A percentile compares a stretch with the other conserved stretches of the same genome.
Evolutionary conservation across 2,113 vertebrate genomes (phyloP).

Genomic region (Pantherophis guttatus): DNA sequence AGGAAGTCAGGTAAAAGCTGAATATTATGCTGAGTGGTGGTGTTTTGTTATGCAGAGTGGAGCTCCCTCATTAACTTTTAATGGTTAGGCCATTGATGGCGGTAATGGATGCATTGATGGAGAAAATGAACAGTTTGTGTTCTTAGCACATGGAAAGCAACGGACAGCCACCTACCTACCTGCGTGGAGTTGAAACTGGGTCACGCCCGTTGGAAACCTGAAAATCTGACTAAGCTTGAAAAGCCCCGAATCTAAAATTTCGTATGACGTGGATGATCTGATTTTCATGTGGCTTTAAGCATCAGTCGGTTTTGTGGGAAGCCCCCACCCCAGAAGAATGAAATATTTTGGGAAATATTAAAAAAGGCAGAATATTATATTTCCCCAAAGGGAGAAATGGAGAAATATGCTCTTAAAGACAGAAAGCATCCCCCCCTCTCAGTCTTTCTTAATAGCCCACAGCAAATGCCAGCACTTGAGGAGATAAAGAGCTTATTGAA

Average conservation of each 20-base stretch:
- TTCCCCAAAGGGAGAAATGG: no score
- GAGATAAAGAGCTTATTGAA: no score
- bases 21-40: neutral
- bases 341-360: no score
- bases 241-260: neutral
- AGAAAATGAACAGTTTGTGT: neutral
- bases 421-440: no score
- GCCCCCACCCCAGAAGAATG: no score
- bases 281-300: neutral
- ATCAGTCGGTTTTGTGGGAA: neutral
- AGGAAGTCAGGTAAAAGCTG: neutral
- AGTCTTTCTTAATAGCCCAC: no score
- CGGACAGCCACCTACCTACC: neutral
- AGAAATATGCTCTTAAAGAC: no score
- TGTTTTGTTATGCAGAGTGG: neutral
- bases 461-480: no score
- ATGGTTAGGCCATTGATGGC: neutral
- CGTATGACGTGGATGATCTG: neutral
- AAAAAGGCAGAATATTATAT: no score
- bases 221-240: neutral
- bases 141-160: neutral
- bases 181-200: neutral
- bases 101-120: neutral
- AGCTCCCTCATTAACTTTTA: neutral
- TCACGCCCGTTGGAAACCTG: neutral